Percentiles rank a stretch among this genome's conserved stretches.
These are phyloP conservation scores for Eretmocerus hayati DNA, from an alignment of 2,888 invertebrate genomes.

Conservation along the genomic window DNA sequence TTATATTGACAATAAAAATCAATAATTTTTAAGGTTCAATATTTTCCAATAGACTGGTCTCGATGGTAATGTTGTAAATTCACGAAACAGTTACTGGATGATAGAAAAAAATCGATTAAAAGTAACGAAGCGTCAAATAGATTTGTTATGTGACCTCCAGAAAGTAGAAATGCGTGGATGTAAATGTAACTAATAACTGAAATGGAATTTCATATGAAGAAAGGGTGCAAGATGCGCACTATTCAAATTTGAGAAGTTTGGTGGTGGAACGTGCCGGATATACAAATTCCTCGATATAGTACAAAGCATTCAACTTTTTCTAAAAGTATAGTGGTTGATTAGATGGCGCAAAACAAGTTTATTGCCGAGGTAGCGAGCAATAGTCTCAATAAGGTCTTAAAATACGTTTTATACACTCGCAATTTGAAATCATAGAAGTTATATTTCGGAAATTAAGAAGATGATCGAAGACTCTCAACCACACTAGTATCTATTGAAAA, in stretches of 20 bases:
- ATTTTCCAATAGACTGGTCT: background rate
- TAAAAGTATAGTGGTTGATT: slow-evolving; percentile 26
- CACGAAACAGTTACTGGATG: no score
- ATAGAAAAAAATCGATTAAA: slow-evolving; percentile 16
- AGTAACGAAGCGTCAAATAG: slow-evolving; percentile 20
- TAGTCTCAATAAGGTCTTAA: no score
- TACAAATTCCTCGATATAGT: slow-evolving; percentile 48
- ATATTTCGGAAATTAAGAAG: no score
- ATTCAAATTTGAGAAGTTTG: no score
- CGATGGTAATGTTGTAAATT: no score
- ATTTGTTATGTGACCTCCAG: slow-evolving; percentile 28
- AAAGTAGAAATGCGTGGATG: background rate
- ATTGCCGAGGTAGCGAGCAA: slow-evolving; percentile 30
- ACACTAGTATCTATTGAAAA: no score
- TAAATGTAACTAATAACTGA: background rate
- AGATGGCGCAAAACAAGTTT: slow-evolving; percentile 32
- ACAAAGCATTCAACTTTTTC: slow-evolving; percentile 45
- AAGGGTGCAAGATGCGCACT: no score
- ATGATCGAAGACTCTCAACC: no score
- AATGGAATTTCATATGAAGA: no score
- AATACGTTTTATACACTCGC: no score
- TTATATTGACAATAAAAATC: slow-evolving; percentile 15
- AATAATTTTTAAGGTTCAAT: background rate
- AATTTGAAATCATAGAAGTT: no score
- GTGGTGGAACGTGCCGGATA: no score